Evolutionary conservation across 2,113 vertebrate species (phyloP).

Genomic region (Synodontis membranacea): DNA sequence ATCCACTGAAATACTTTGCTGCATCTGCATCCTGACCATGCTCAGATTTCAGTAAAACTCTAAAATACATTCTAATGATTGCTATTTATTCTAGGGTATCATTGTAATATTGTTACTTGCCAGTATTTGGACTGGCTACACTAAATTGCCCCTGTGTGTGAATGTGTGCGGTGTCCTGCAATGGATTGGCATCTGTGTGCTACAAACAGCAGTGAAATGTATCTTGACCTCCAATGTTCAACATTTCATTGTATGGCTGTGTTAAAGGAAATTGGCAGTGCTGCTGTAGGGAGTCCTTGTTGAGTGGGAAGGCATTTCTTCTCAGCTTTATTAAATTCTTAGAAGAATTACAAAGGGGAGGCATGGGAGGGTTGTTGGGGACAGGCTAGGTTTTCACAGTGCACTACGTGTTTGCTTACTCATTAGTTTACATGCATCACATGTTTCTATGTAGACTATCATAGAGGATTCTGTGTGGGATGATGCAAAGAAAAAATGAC

Average conservation of each 20-base stretch:
- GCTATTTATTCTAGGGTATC: background rate
- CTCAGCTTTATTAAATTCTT: slow-evolving; percentile 56
- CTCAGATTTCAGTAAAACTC: too few relatives aligned
- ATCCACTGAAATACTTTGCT: too few relatives aligned
- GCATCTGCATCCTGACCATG: too few relatives aligned
- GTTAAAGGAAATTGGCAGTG: slow-evolving; percentile 46
- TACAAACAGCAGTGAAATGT: background rate
- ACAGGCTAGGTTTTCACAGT: background rate
- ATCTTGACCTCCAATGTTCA: slow-evolving; percentile 51
- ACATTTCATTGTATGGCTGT: slow-evolving; percentile 45
- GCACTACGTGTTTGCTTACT: slow-evolving; percentile 19
- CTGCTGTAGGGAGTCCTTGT: background rate
- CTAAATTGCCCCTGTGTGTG: background rate
- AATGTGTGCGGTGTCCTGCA: background rate
- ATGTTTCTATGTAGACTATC: background rate
- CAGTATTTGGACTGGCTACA: background rate
- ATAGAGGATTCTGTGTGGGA: too few relatives aligned
- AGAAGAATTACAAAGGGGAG: slow-evolving; percentile 23
- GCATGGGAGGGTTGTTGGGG: background rate
- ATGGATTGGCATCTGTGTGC: background rate
- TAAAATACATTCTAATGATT: background rate
- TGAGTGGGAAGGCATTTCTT: slow-evolving; percentile 47
- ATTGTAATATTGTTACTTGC: background rate
- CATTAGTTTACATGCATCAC: slow-evolving; percentile 48
- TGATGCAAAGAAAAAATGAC: too few relatives aligned